phyloP scores from a whole-genome alignment of 2,113 vertebrate species.

The Scortum barcoo region DNA sequence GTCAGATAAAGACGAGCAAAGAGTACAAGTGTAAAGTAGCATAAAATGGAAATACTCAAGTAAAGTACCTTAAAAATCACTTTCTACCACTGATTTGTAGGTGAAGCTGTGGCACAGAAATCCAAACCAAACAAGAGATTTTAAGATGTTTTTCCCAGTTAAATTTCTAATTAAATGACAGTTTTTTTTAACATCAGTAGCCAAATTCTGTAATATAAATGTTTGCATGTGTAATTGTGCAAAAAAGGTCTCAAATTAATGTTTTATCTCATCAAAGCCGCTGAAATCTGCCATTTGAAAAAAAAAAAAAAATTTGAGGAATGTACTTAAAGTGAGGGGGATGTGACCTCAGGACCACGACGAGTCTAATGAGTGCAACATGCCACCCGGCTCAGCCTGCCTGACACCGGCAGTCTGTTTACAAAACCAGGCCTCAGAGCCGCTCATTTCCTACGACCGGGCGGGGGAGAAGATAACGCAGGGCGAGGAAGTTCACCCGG shows the following conservation, averaged over 20 bases:
- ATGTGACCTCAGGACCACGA: constrained; percentile 19
- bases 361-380: constrained; percentile 54
- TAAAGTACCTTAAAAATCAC: too few species aligned
- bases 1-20: too few species aligned
- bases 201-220: too few species aligned
- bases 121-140: background rate
- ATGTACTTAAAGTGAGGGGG: constrained; percentile 50
- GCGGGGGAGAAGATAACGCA: constrained; percentile 50
- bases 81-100: background rate
- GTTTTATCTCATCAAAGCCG: background rate
- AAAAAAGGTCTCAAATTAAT: background rate
- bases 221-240: background rate
- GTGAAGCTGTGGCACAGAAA: background rate
- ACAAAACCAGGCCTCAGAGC: constrained; percentile 26
- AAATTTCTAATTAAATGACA: background rate
- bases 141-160: background rate
- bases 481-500: constrained; percentile 26
- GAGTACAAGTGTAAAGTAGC: too few species aligned
- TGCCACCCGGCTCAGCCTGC: constrained; percentile 18
- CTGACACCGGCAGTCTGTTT: constrained; percentile 35
- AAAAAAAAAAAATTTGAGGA: constrained; percentile 38
- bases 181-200: too few species aligned
- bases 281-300: background rate
- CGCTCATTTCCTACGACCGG: constrained; percentile 23
- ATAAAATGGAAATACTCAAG: too few species aligned